Conservation (phyloP, 1,140 invertebrate species). For the Eupristina koningsbergeri region DNA sequence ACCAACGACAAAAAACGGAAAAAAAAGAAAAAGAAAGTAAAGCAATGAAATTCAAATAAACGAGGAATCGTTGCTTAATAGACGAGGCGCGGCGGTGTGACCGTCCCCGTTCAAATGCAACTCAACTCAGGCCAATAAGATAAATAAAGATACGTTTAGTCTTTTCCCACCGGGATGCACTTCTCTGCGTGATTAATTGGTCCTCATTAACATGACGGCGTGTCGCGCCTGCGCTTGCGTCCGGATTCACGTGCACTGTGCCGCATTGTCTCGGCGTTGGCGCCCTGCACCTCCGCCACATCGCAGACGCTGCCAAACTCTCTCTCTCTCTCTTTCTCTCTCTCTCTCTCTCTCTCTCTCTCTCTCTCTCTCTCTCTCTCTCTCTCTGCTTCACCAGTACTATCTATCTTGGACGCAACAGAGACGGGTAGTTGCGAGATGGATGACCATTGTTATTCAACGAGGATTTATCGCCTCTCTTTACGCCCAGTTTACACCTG, state of each 20-base stretch:
- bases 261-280: conserved; percentile 5
- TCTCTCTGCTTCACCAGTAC: too few relatives aligned
- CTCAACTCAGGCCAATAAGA: not conserved
- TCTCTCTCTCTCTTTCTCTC: too few relatives aligned
- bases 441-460: conserved; percentile 33
- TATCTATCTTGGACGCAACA: not conserved
- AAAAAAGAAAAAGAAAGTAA: too few relatives aligned
- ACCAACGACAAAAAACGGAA: conserved; percentile 11
- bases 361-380: too few relatives aligned
- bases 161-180: conserved; percentile 55
- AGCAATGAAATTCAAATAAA: too few relatives aligned
- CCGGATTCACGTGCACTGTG: too few relatives aligned
- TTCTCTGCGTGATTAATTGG: conserved; percentile 58
- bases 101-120: too few relatives aligned
- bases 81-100: too few relatives aligned
- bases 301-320: not conserved
- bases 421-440: conserved; percentile 36
- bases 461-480: conserved; percentile 25
- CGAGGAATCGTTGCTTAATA: not conserved
- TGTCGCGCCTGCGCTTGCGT: conserved; percentile 28
- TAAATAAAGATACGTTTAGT: conserved; percentile 49
- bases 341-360: too few relatives aligned
- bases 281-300: conserved; percentile 20
- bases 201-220: conserved; percentile 58
- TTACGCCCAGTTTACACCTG: not conserved